A percentile compares a stretch with the other conserved stretches of the same genome.
phyloP scores from a whole-genome alignment of 2,113 vertebrate genomes.

The Balaenoptera acutorostrata region DNA sequence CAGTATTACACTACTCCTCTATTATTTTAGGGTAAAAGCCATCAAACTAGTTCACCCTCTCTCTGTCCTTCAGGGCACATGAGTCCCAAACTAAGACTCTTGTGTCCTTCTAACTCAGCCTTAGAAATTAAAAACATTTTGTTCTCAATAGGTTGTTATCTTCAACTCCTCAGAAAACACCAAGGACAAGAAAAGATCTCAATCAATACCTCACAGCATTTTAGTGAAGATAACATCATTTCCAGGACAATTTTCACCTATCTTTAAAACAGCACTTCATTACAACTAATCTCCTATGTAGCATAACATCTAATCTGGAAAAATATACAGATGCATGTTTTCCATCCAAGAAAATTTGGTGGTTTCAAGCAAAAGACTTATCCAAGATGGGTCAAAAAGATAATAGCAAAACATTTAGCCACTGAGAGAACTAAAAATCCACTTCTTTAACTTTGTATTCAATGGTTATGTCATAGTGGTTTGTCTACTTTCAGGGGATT shows the following conservation, averaged over 20 bases:
- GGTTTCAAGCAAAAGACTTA: slow-evolving; percentile 22
- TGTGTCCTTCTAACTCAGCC: background rate
- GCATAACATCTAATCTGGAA: background rate
- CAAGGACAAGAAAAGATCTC: background rate
- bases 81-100: background rate
- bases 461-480: background rate
- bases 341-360: background rate
- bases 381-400: background rate
- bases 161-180: background rate
- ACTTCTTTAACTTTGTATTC: background rate
- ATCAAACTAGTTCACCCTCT: background rate
- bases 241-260: background rate
- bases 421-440: background rate
- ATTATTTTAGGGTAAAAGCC: background rate
- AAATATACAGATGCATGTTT: background rate
- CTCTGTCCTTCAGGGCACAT: background rate
- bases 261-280: slow-evolving; percentile 8
- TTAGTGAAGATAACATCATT: slow-evolving; percentile 19
- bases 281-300: background rate
- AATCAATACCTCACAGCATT: background rate
- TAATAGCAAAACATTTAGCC: background rate
- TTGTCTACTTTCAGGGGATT: background rate
- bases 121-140: background rate
- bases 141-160: background rate
- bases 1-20: background rate